Evolutionary conservation across 2,888 invertebrate genomes (phyloP).

Genomic region (Trachelus tabidus): DNA sequence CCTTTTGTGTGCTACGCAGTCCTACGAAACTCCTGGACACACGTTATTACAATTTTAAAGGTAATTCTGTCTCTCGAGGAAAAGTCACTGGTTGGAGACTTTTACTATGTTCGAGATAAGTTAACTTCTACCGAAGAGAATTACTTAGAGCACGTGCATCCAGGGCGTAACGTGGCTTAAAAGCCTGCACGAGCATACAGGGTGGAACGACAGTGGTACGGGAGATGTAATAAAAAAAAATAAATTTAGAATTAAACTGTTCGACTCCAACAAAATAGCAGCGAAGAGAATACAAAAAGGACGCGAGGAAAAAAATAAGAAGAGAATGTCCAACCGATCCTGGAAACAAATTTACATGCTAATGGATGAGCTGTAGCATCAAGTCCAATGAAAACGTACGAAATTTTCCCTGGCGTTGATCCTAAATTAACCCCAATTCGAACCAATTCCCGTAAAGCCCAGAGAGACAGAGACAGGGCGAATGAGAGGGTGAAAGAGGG

Average conservation of each 20-base stretch:
- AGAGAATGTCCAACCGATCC: not conserved
- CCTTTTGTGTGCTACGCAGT: not conserved
- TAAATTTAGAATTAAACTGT: not conserved
- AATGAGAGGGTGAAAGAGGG: not conserved
- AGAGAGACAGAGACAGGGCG: not conserved
- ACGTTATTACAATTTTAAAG: not conserved
- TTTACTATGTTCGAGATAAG: not conserved
- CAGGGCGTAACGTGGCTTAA: not conserved
- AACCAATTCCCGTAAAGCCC: conserved; percentile 38
- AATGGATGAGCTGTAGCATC: not conserved
- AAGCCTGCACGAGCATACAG: not conserved
- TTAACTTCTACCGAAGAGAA: not conserved
- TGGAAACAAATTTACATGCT: not conserved
- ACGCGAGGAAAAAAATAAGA: not conserved
- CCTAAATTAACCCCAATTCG: conserved; percentile 51
- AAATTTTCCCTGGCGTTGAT: conserved; percentile 44
- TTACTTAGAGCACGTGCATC: not conserved
- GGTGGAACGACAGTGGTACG: not conserved
- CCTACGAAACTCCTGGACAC: not conserved
- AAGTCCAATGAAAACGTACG: conserved; percentile 14
- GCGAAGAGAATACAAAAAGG: not conserved
- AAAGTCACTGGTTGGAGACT: not conserved
- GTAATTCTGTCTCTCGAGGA: not conserved
- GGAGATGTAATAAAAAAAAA: not conserved
- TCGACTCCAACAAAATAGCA: not conserved